Evolutionary conservation across 2,797 vertebrate species (phyloP), one percentile per base, ranked within the genome.

Genomic region (Antrozous pallidus): DNA sequence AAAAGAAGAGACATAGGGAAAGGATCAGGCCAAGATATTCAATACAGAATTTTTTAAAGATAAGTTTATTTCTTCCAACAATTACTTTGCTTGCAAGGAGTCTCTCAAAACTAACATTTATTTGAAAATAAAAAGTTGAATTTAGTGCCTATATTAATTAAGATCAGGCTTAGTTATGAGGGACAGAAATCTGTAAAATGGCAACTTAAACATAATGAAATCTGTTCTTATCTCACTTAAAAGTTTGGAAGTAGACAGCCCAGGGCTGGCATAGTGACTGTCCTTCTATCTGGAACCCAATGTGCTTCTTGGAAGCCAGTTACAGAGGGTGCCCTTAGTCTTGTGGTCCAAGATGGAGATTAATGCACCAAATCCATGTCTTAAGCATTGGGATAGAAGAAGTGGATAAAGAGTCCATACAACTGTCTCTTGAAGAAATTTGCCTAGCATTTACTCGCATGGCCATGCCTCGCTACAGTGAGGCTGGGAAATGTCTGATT

Each of bases 121-220:
- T 47, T 79, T 93, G 61, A 84, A 93, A 92, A 74, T 69, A 22
- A 69, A 80, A 77, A 54, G 49, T 47, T 85, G 31, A 90, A 86
- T 51, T 78, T 26, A 75, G 13, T 81, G 38, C 26, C 42, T 71
- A 9, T 63, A 38, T 69, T 67, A 71, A 36, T 80, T 88, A 83
- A 83, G 22, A 65, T 47, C 81, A 40, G 13, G 5, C 24, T 95
- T 84, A 51, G 9, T 56, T 81, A 11, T 54, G 4, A 17, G 8
- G 54, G 69, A 90, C 1, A 61, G 36, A 80, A 73, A 63, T 42
- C 67, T 61, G 11, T 45, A 78, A 91, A 96, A 65, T 24, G 71
- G 8, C 36, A 85, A 31, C 36, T 84, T 54, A 47, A 63, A 31
- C 24, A 74, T 31, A 73, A 47, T 38, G 28, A 74, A 78, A 71